A percentile compares a stretch with the other conserved stretches of the same genome.
These are phyloP conservation scores for Lepus oiostolus DNA, from an alignment of 2,797 vertebrate species.

Conservation along the genomic window DNA sequence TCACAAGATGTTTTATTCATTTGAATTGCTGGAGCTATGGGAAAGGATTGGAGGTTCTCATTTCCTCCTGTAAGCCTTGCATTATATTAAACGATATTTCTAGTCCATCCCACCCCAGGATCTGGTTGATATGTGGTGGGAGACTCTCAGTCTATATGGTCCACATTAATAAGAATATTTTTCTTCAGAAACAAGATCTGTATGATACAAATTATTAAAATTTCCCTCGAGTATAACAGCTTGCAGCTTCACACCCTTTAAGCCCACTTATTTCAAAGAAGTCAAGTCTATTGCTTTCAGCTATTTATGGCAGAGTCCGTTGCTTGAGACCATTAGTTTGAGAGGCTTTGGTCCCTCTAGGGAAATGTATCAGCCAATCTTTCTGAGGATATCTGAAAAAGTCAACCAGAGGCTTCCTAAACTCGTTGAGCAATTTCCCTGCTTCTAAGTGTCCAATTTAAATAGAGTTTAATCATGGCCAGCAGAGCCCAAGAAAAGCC, in stretches of 20 bases:
- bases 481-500: conserved; percentile 79
- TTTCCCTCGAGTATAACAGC: not conserved
- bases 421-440: conserved; percentile 76
- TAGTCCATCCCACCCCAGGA: not conserved
- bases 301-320: not conserved
- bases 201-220: not conserved
- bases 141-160: not conserved
- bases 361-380: not conserved
- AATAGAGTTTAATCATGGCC: conserved; percentile 85
- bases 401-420: conserved; percentile 68
- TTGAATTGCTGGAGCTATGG: not conserved
- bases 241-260: not conserved
- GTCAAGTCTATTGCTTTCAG: not conserved
- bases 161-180: not conserved
- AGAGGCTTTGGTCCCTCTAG: not conserved
- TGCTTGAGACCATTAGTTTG: not conserved
- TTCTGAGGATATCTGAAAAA: conserved; percentile 73
- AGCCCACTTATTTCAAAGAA: not conserved
- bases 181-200: conserved; percentile 36
- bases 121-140: not conserved
- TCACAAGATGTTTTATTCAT: not conserved
- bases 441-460: conserved; percentile 83
- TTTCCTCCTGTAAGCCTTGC: not conserved
- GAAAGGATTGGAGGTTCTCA: not conserved
- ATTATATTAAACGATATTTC: not conserved